phyloP scores from a whole-genome alignment of 2,113 vertebrate species.

The Lynx canadensis region DNA sequence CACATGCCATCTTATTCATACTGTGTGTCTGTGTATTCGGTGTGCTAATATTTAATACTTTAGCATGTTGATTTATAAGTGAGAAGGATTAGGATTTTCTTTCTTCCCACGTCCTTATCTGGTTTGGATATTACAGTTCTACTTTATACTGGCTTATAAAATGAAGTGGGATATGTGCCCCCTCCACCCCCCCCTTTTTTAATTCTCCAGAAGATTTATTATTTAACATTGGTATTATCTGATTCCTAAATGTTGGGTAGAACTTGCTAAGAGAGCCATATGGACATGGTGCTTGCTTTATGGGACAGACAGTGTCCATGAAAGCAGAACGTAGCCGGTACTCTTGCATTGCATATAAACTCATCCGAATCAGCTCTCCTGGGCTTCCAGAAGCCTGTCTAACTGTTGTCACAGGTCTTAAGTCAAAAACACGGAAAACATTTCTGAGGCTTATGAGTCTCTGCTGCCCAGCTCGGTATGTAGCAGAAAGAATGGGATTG shows the following conservation, averaged over 20 bases:
- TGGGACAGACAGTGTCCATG: not conserved
- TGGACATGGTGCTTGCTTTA: not conserved
- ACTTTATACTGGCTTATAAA: conserved; percentile 2
- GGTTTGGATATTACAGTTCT: not conserved
- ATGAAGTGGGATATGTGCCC: not conserved
- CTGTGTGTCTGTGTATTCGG: not conserved
- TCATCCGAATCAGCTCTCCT: not conserved
- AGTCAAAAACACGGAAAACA: not conserved
- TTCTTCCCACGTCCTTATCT: not conserved
- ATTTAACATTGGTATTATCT: not conserved
- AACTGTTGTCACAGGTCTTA: not conserved
- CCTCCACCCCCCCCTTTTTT: not conserved
- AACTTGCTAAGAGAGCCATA: not conserved
- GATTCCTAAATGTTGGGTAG: not conserved
- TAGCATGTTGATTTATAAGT: not conserved
- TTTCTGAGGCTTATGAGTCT: not conserved
- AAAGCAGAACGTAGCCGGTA: not conserved
- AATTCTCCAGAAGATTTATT: not conserved
- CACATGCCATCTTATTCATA: not conserved
- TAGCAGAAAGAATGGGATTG: not conserved
- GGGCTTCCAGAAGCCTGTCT: not conserved
- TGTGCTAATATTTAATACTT: not conserved
- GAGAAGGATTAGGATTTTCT: not conserved
- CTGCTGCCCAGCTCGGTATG: not conserved
- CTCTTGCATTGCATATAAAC: not conserved